Base-by-base conservation (phyloP, 2,113 vertebrate genomes). In the Limnothrissa miodon region DNA sequence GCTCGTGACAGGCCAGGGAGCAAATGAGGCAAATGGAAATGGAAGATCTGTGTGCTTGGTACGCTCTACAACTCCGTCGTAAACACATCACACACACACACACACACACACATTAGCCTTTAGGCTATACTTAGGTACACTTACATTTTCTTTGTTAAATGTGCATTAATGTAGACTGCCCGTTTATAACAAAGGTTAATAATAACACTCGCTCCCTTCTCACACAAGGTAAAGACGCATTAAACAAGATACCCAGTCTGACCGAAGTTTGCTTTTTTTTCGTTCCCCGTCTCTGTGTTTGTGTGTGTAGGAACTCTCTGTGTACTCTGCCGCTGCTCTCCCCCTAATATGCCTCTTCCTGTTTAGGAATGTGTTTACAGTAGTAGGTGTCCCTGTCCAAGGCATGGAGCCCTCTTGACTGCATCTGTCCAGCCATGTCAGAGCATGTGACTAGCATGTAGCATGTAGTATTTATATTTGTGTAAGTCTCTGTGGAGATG, bases 21-120 rank as follows among this genome's bases (percentile, higher is more conserved):
- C 81, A 82, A 84, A 86, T 92, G 91, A 91, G 86, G 91, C 90
- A 92, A 17, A 80, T 81, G 83, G 42, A n/a, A n/a, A n/a, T n/a
- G n/a, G 56, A 66, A 45, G n/a, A 25, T 10, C 51, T 80, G 25
- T 48, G 66, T 80, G 86, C 88, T 90, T 91, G 90, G 87, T 90
- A 89, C 91, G 86, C 19, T 85, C 88, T 89, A 88, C 87, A 87
- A 83, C 45, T 86, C 87, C 89, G 88, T 90, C 88, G 85, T 89
- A 86, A 86, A 90, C 84, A 86, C 87, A 87, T 87, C 56, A 59
- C 56, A 59, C 23, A 59, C 23, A 59, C 23, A 66, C 48, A 53
- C 48, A 53, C 48, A 53, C 53, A 56, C 53, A 56, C 53, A 56
- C 53, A 56, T 21, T 1, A 17, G 23, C 53, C 1, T 21, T 23